phyloP scores from a whole-genome alignment of 2,113 vertebrate species.

The Gymnarchus niloticus region DNA sequence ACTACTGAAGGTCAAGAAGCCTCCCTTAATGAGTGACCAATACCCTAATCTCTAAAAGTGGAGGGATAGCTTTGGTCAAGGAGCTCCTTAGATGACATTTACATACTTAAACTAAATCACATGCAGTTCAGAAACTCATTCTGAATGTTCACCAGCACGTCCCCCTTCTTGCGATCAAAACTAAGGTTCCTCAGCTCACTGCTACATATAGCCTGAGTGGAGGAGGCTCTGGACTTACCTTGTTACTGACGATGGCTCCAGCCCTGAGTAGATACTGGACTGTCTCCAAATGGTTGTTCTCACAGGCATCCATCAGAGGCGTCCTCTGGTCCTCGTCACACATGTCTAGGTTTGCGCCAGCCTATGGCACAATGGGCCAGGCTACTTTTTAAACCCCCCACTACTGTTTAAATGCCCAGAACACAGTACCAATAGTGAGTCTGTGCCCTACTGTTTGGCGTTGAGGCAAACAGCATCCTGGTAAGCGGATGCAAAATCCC shows the following conservation, averaged over 20 bases:
- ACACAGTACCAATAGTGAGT: neutral
- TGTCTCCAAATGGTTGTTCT: conserved; percentile 92
- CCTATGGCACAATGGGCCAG: conserved; percentile 54
- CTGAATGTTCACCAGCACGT: neutral
- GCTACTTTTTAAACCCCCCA: neutral
- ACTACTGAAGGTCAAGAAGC: neutral
- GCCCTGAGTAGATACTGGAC: conserved; percentile 91
- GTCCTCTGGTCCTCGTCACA: conserved; percentile 95
- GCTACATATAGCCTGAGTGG: neutral
- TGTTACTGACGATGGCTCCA: conserved; percentile 83
- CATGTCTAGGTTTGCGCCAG: conserved; percentile 90
- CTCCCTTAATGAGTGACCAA: neutral
- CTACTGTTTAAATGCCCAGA: neutral
- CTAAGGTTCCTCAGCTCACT: neutral
- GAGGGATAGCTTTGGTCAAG: no score
- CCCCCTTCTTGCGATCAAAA: neutral
- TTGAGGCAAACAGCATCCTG: neutral
- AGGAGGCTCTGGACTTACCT: conserved; percentile 60
- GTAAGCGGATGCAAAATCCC: neutral
- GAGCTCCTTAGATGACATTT: neutral
- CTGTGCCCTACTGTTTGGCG: neutral
- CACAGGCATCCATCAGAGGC: conserved; percentile 92
- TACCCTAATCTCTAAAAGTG: neutral
- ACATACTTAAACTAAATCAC: neutral
- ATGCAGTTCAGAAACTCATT: neutral